Conservation (phyloP, 2,797 vertebrate species). For the Philypnodon macrostomus region DNA sequence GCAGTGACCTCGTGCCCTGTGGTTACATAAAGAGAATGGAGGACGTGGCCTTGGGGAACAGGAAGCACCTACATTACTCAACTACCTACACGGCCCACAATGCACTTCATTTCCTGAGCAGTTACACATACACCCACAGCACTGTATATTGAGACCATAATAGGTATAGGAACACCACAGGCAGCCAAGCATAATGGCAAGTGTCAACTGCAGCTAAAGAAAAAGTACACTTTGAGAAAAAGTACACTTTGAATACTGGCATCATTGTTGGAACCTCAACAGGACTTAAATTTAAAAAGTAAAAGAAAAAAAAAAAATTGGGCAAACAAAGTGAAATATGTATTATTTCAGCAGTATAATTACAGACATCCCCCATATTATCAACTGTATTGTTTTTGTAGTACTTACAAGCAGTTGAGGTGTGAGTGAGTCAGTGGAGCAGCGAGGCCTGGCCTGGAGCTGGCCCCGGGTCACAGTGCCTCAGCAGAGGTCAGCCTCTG, state of each 20-base stretch:
- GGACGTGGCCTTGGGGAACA: conserved; percentile 31
- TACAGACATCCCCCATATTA: too few species aligned
- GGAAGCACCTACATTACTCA: conserved; percentile 68
- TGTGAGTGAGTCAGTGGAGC: conserved; percentile 55
- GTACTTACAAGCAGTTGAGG: conserved; percentile 58
- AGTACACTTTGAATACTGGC: background rate
- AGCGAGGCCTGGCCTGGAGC: conserved; percentile 74
- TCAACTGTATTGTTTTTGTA: too few species aligned
- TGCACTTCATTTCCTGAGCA: conserved; percentile 63
- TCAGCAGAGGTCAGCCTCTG: conserved; percentile 69
- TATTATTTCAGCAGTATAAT: too few species aligned
- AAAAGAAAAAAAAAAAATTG: too few species aligned
- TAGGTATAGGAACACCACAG: conserved; percentile 36
- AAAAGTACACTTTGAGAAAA: background rate
- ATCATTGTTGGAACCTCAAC: background rate
- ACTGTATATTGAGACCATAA: conserved; percentile 43
- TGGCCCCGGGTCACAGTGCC: conserved; percentile 70
- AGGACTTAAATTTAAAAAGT: too few species aligned
- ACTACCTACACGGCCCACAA: conserved; percentile 60
- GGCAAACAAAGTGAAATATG: background rate
- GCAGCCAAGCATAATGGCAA: conserved; percentile 27
- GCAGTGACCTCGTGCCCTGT: conserved; percentile 38
- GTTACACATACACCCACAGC: conserved; percentile 43
- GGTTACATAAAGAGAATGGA: conserved; percentile 54
- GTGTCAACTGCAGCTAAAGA: conserved; percentile 14